Conservation (phyloP, 1,140 invertebrate genomes). For the Sinella curviseta region DNA sequence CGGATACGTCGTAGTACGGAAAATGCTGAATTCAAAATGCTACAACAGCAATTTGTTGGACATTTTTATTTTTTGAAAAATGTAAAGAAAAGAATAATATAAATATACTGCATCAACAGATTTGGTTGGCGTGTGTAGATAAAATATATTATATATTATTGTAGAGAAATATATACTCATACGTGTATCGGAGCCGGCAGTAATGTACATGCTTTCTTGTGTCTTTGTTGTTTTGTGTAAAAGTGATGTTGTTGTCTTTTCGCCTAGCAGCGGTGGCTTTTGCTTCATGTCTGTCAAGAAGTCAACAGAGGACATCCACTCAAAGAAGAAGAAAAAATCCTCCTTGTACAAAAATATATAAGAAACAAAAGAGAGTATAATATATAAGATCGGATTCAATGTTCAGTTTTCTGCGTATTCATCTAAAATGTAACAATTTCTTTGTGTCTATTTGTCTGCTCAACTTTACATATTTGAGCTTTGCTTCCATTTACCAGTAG, state of each 20-base stretch:
- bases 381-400: not conserved
- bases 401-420: not conserved
- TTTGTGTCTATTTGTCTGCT: too few species aligned
- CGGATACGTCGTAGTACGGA: not conserved
- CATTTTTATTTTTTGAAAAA: not conserved
- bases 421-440: not conserved
- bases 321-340: not conserved
- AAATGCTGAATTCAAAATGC: not conserved
- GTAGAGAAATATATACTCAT: not conserved
- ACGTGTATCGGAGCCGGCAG: not conserved
- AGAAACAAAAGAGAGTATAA: too few species aligned
- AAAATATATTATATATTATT: too few species aligned
- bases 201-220: not conserved
- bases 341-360: not conserved
- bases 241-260: conserved; percentile 8
- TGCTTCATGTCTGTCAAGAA: conserved; percentile 20
- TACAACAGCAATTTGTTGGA: not conserved
- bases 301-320: not conserved
- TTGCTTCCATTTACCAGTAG: too few species aligned
- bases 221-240: not conserved
- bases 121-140: too few species aligned
- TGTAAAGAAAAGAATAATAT: too few species aligned
- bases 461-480: too few species aligned
- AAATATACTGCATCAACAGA: too few species aligned
- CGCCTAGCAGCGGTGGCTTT: not conserved